Evolutionary conservation across 2,113 vertebrate genomes (phyloP).

Genomic region (Ornithorhynchus anatinus): DNA sequence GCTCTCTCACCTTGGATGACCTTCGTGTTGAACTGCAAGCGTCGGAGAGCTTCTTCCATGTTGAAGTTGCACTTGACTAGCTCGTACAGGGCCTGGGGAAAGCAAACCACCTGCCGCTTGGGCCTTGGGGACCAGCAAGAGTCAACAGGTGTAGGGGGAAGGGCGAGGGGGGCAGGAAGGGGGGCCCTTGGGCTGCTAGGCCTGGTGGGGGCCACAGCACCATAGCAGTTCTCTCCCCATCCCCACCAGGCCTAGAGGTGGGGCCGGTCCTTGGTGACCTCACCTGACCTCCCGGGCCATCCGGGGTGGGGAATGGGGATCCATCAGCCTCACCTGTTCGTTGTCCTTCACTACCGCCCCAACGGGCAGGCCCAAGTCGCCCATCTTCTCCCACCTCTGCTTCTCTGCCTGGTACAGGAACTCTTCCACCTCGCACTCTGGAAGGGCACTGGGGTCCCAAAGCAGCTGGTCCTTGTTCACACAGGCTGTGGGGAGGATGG

Average conservation of each 20-base stretch:
- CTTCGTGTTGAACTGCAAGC: constrained; percentile 91
- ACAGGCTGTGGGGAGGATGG: constrained; percentile 68
- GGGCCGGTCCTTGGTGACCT: too few species aligned
- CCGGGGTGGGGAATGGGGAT: too few species aligned
- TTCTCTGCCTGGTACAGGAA: constrained; percentile 83
- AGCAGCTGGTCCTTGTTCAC: constrained; percentile 91
- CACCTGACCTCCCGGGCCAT: too few species aligned
- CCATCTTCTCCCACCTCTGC: constrained; percentile 68
- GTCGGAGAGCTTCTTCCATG: constrained; percentile 86
- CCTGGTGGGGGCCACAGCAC: too few species aligned
- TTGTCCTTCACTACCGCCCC: constrained; percentile 83
- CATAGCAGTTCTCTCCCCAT: too few species aligned
- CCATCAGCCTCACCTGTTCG: constrained; percentile 78
- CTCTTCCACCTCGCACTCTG: constrained; percentile 83
- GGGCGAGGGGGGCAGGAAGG: too few species aligned
- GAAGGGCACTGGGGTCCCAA: constrained; percentile 86
- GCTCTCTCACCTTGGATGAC: constrained; percentile 86
- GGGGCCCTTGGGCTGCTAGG: too few species aligned
- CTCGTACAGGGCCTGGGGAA: constrained; percentile 88
- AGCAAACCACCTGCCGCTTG: too few species aligned
- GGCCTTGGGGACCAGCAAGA: too few species aligned
- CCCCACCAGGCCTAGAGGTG: too few species aligned
- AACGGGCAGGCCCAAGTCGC: constrained; percentile 55
- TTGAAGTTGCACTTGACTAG: constrained; percentile 95
- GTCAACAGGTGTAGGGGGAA: too few species aligned